These are phyloP conservation scores for Globodera rostochiensis DNA, from an alignment of 1,140 invertebrate species.

Conservation along the genomic window DNA sequence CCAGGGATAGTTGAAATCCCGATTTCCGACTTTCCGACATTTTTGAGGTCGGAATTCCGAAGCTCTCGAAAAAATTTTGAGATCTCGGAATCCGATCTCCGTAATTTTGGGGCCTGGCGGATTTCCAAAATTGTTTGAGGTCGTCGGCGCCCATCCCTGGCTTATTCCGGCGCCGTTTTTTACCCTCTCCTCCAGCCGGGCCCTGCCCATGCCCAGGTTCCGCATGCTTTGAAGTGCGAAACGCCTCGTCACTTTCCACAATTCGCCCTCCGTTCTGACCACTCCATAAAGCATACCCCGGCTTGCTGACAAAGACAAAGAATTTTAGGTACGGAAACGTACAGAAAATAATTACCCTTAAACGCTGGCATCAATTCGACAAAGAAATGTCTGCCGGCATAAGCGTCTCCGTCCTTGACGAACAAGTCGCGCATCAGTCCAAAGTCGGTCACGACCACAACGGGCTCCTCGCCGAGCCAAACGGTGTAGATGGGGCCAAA, in stretches of 20 bases:
- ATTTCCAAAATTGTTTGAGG: too few species aligned
- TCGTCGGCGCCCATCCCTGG: too few species aligned
- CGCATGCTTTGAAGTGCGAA: conserved; percentile 37
- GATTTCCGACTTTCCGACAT: too few species aligned
- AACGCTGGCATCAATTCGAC: conserved; percentile 20
- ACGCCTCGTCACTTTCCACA: conserved; percentile 32
- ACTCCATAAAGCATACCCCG: conserved; percentile 30
- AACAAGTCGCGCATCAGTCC: conserved; percentile 34
- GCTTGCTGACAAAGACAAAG: not conserved
- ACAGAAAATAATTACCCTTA: not conserved
- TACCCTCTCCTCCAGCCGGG: conserved; percentile 31
- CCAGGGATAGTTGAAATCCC: too few species aligned
- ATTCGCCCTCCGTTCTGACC: conserved; percentile 40
- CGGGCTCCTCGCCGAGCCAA: conserved; percentile 35
- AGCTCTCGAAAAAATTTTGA: too few species aligned
- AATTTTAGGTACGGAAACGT: not conserved
- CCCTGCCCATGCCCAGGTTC: conserved; percentile 38
- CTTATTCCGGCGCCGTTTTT: not conserved
- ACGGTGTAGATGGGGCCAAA: conserved; percentile 42
- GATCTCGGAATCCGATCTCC: too few species aligned
- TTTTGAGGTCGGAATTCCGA: too few species aligned
- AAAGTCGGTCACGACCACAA: conserved; percentile 37
- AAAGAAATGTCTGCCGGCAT: conserved; percentile 29
- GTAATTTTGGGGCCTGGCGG: too few species aligned
- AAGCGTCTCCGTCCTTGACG: conserved; percentile 38